Percentiles rank a stretch among this genome's conserved stretches.
Conservation (phyloP, 2,888 invertebrate genomes). For the Drosophila melanosoma region DNA sequence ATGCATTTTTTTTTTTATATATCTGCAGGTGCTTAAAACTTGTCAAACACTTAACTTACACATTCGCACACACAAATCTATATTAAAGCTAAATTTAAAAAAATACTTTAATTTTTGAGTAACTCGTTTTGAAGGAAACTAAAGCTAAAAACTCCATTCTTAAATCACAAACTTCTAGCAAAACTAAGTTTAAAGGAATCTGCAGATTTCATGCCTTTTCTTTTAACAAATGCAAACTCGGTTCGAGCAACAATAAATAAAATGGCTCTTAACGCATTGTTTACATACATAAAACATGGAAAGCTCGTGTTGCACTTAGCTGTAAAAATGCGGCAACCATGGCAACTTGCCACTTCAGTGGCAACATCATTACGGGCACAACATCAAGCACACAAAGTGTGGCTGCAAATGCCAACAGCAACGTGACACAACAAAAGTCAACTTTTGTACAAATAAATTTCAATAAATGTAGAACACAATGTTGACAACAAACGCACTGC, state of each 20-base stretch:
- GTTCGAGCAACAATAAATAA: constrained; percentile 34
- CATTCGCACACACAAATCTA: not conserved
- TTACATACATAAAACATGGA: constrained; percentile 55
- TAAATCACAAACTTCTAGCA: not conserved
- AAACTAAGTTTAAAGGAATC: not conserved
- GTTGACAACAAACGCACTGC: constrained; percentile 27
- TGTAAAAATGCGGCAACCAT: constrained; percentile 35
- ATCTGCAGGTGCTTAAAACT: constrained; percentile 23
- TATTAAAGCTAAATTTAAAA: not conserved
- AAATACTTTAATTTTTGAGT: not conserved
- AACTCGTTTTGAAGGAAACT: not conserved
- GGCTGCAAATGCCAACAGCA: constrained; percentile 27
- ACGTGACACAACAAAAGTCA: constrained; percentile 45
- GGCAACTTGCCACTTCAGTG: constrained; percentile 31
- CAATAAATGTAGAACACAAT: constrained; percentile 73
- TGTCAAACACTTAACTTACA: constrained; percentile 43
- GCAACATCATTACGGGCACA: constrained; percentile 47
- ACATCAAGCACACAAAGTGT: constrained; percentile 15
- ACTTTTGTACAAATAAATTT: constrained; percentile 59
- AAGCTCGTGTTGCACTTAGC: constrained; percentile 17
- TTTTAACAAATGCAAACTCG: not conserved
- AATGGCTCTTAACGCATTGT: constrained; percentile 44
- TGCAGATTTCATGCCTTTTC: not conserved
- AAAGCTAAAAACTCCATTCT: not conserved
- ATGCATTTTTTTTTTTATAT: constrained; percentile 22